Conservation (phyloP, 2,888 invertebrate species). For the Pollenia angustigena region DNA sequence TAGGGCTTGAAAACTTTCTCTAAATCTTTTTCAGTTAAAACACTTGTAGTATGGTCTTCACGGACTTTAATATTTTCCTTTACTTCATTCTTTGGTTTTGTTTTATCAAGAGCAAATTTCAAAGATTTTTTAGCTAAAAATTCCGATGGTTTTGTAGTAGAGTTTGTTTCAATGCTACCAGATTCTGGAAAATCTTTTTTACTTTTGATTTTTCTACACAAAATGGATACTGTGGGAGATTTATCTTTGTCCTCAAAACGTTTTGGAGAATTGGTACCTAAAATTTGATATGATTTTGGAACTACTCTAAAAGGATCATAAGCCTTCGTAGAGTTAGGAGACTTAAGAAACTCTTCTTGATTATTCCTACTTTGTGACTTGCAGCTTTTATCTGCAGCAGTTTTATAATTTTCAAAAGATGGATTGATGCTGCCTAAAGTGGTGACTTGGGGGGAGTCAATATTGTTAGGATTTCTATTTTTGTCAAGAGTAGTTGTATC, state of each 20-base stretch:
- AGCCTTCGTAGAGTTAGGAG: not conserved
- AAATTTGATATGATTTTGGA: no score
- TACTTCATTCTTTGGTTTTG: not conserved
- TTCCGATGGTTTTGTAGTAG: not conserved
- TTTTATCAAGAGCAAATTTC: conserved; percentile 2
- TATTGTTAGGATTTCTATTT: not conserved
- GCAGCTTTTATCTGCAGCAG: not conserved
- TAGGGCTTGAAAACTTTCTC: conserved; percentile 46
- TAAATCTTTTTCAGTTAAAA: conserved; percentile 33
- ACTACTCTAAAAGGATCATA: not conserved
- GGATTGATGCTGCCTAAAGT: no score
- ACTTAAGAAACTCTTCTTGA: not conserved
- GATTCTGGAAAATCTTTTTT: not conserved
- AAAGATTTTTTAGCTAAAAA: conserved; percentile 15
- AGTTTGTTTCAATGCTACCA: not conserved
- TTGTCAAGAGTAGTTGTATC: not conserved
- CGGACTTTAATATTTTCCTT: not conserved
- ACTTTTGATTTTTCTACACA: not conserved
- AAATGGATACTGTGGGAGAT: not conserved
- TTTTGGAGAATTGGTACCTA: no score
- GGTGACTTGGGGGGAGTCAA: no score
- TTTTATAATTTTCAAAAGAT: not conserved
- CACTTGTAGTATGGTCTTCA: not conserved
- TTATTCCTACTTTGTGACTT: not conserved
- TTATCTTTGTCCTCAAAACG: no score